A percentile compares a stretch with the other conserved stretches of the same genome.
Evolutionary conservation across 2,797 vertebrate species (phyloP).

Genomic region (Ammospiza maritima): DNA sequence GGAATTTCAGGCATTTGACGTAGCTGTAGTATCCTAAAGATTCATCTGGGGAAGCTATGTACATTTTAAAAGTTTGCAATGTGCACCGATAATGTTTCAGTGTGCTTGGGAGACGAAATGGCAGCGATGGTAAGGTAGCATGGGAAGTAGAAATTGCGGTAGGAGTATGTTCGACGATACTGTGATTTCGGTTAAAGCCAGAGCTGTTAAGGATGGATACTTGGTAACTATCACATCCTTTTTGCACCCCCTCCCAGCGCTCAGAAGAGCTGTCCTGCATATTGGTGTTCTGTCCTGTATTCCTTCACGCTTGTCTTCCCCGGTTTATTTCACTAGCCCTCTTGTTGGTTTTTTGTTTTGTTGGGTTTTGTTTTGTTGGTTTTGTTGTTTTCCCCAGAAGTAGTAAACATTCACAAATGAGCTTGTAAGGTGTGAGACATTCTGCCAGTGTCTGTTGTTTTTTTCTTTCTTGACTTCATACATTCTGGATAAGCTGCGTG

Average conservation of each 20-base stretch:
- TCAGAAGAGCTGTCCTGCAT: background rate
- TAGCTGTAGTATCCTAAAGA: background rate
- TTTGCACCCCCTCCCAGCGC: background rate
- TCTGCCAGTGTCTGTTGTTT: background rate
- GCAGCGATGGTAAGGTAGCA: background rate
- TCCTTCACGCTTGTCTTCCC: background rate
- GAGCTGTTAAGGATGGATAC: background rate
- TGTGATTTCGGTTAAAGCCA: background rate
- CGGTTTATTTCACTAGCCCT: background rate
- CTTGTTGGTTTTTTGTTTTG: background rate
- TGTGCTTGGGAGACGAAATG: background rate
- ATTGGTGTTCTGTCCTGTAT: background rate
- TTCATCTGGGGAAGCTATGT: background rate
- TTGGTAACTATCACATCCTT: background rate
- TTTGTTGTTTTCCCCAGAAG: background rate
- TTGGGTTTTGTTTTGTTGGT: background rate
- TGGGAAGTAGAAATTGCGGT: background rate
- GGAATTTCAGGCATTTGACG: background rate
- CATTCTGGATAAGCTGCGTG: background rate
- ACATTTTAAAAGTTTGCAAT: background rate
- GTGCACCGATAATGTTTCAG: rapidly evolving
- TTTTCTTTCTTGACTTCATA: background rate
- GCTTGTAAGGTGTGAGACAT: background rate
- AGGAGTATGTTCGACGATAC: background rate
- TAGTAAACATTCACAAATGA: background rate